Evolutionary conservation across 2,113 vertebrate genomes (phyloP), one percentile per base, ranked within the genome.

Genomic region (Labeo rohita): DNA sequence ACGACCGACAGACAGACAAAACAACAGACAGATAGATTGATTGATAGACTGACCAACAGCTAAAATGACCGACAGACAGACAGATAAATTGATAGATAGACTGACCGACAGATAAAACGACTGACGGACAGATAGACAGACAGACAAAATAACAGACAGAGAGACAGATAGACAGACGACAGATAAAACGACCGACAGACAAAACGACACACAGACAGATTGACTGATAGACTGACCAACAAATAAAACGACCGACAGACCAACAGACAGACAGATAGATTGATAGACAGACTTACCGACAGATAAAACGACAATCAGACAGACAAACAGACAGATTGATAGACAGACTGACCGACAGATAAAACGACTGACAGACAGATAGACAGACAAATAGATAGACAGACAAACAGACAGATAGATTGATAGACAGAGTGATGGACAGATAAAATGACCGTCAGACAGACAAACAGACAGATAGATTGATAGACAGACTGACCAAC

Each of bases 161-260:
- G 0, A 45, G 13, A 54, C 0, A 1, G 28, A 28, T 28, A 28
- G 28, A n/a, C n/a, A n/a, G n/a, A n/a, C n/a, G n/a, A n/a, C n/a
- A n/a, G n/a, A n/a, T n/a, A n/a, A n/a, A n/a, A n/a, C n/a, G n/a
- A n/a, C n/a, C n/a, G n/a, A n/a, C n/a, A n/a, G n/a, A n/a, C n/a
- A n/a, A n/a, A n/a, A n/a, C n/a, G n/a, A n/a, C n/a, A 11, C 11
- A 34, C 0, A 74, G 4, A 45, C 0, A 39, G 28, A 72, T 0
- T 18, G 13, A 80, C 0, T n/a, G n/a, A n/a, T n/a, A 68, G 65
- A 68, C 0, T 45, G 18, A 43, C 3, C 36, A 10, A 68, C 0
- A 68, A 36, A 43, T 1, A 72, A 15, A 66, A 0, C 36, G 65
- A 36, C 0, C 16, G 28, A 39, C 0, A 61, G 8, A 65, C 0